phyloP scores from a whole-genome alignment of 2,888 invertebrate species.

The Tuta absoluta region DNA sequence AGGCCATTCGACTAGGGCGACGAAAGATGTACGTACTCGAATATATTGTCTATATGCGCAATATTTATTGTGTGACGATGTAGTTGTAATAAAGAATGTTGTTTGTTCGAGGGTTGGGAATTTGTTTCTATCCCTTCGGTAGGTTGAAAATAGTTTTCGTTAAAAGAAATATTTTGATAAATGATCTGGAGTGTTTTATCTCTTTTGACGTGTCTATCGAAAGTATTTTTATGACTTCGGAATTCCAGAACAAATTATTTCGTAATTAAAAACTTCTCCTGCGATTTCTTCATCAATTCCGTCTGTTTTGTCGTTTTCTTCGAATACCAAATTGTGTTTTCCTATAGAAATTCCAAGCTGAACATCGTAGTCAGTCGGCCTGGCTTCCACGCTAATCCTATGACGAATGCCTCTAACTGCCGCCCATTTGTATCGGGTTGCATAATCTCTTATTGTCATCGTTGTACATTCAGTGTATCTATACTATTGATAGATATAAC shows the following conservation, averaged over 20 bases:
- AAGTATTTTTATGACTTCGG: background rate
- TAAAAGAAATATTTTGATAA: constrained; percentile 23
- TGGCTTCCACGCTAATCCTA: constrained; percentile 32
- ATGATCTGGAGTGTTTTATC: constrained; percentile 21
- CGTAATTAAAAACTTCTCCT: no score
- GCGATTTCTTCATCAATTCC: background rate
- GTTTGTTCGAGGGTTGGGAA: constrained; percentile 44
- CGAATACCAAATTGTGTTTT: background rate
- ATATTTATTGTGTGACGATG: constrained; percentile 57
- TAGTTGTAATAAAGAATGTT: constrained; percentile 50
- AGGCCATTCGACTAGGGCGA: constrained; percentile 75
- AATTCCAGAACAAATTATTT: background rate
- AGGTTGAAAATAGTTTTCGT: constrained; percentile 37
- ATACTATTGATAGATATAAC: background rate
- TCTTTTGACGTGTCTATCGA: background rate
- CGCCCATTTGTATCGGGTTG: constrained; percentile 46
- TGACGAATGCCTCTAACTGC: constrained; percentile 51
- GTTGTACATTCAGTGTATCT: background rate
- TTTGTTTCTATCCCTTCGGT: constrained; percentile 44
- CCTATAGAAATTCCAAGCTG: background rate
- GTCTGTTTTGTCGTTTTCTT: background rate
- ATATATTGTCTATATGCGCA: constrained; percentile 66
- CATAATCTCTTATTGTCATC: constrained; percentile 46
- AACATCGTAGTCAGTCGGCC: background rate
- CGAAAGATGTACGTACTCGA: constrained; percentile 62